Percentiles rank a stretch among this genome's conserved stretches.
These are phyloP conservation scores for Sitophilus oryzae DNA, from an alignment of 1,140 invertebrate genomes.

Conservation along the genomic window DNA sequence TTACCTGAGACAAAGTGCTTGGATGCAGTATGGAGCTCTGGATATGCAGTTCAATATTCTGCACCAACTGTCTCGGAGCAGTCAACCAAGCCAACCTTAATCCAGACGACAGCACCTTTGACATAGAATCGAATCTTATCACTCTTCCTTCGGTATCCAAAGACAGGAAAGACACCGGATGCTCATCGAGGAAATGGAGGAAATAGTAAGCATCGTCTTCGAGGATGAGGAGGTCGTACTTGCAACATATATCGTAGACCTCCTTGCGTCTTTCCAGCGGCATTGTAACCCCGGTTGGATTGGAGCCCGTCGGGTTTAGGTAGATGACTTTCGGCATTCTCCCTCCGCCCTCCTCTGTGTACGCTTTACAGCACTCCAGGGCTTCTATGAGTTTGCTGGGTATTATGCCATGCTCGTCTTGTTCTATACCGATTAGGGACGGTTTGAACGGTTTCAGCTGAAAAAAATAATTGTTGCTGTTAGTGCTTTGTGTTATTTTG, in stretches of 20 bases:
- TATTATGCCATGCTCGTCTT: constrained; percentile 51
- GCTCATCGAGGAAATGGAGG: constrained; percentile 59
- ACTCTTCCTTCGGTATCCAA: constrained; percentile 72
- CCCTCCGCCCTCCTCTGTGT: constrained; percentile 38
- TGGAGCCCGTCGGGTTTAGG: constrained; percentile 55
- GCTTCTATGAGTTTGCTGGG: constrained; percentile 45
- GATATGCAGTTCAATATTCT: constrained; percentile 61
- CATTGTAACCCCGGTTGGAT: constrained; percentile 66
- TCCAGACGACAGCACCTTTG: constrained; percentile 71
- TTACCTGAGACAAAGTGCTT: constrained; percentile 63
- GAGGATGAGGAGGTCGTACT: constrained; percentile 70
- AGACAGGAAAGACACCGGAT: constrained; percentile 63
- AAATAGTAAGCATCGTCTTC: constrained; percentile 81
- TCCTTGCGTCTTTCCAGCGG: constrained; percentile 58
- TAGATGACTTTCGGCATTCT: constrained; percentile 60
- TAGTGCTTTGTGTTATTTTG: constrained; percentile 6
- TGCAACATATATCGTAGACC: constrained; percentile 68
- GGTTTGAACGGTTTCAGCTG: constrained; percentile 50
- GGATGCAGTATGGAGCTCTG: constrained; percentile 68
- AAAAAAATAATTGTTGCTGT: constrained; percentile 3
- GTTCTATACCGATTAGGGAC: constrained; percentile 48
- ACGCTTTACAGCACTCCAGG: constrained; percentile 45
- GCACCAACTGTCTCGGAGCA: constrained; percentile 56
- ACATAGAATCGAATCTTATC: constrained; percentile 72
- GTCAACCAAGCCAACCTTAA: constrained; percentile 66